These are phyloP conservation scores for Trachelus stipa DNA, from an alignment of 2,888 invertebrate species.

Conservation along the genomic window DNA sequence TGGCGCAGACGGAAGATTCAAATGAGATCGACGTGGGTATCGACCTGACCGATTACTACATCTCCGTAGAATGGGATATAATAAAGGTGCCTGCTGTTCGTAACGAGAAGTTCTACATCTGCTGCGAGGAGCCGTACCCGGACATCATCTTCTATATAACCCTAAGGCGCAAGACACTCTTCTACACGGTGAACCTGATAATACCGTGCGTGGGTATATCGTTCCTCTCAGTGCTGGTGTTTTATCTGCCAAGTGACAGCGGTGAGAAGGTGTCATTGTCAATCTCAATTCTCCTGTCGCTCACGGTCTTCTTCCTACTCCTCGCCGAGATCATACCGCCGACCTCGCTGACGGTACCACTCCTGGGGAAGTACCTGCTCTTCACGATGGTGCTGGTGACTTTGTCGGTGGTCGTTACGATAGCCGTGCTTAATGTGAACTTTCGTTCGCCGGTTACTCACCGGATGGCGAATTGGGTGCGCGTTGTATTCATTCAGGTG, in stretches of 20 bases:
- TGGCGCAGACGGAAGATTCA: constrained; percentile 87
- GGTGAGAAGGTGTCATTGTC: constrained; percentile 98
- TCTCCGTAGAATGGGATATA: constrained; percentile 98
- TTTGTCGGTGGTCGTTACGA: constrained; percentile 91
- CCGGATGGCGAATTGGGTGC: constrained; percentile 92
- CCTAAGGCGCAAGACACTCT: constrained; percentile 92
- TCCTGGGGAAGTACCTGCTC: constrained; percentile 90
- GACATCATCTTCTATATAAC: constrained; percentile 99
- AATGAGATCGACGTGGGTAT: constrained; percentile 91
- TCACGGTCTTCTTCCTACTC: constrained; percentile 94
- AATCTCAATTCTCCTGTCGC: constrained; percentile 91
- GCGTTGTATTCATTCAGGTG: constrained; percentile 85
- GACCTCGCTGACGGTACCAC: constrained; percentile 90
- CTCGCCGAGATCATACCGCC: constrained; percentile 95
- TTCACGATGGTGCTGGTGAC: constrained; percentile 97
- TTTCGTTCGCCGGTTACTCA: constrained; percentile 93
- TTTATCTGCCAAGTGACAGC: constrained; percentile 97
- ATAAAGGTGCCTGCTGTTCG: constrained; percentile 91
- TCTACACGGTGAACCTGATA: constrained; percentile 97
- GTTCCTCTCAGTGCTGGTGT: constrained; percentile 95
- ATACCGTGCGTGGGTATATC: constrained; percentile 98
- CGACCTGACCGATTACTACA: constrained; percentile 93
- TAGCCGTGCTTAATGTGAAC: constrained; percentile 93
- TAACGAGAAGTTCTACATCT: constrained; percentile 94
- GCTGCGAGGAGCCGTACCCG: constrained; percentile 96